A percentile compares a stretch with the other conserved stretches of the same genome.
These are phyloP conservation scores for Premnoplex brunnescens DNA, from an alignment of 2,797 vertebrate genomes.

Conservation along the genomic window DNA sequence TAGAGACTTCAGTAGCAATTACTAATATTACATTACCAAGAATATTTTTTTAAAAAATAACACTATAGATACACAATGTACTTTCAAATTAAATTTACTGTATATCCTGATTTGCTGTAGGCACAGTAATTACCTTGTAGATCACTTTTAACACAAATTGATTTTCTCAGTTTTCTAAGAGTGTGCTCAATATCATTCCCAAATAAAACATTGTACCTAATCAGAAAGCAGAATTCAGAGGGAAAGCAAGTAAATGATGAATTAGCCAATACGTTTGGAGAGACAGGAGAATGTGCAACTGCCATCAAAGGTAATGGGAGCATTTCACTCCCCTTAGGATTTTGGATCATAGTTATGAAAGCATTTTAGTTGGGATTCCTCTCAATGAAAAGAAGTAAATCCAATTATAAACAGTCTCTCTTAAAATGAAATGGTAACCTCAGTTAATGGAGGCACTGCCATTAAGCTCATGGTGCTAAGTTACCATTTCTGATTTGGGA, in stretches of 20 bases:
- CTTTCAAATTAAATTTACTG: constrained; percentile 12
- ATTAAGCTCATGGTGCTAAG: neutral
- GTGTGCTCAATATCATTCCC: neutral
- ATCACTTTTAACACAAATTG: constrained; percentile 13
- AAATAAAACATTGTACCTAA: constrained; percentile 5
- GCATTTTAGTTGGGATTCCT: neutral
- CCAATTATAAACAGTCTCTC: neutral
- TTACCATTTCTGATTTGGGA: neutral
- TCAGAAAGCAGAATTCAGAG: neutral
- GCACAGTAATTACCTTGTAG: constrained; percentile 2
- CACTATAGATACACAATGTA: neutral
- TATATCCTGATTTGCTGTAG: neutral
- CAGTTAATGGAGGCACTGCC: neutral
- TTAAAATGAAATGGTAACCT: neutral
- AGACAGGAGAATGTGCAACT: neutral
- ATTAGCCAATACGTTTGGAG: neutral
- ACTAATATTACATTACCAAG: neutral
- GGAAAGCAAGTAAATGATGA: neutral
- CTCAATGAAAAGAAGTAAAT: neutral
- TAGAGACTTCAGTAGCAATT: neutral
- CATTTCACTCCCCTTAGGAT: neutral
- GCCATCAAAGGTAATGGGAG: neutral
- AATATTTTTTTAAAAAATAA: neutral
- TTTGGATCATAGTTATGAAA: neutral
- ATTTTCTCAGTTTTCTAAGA: constrained; percentile 31